phyloP scores from a whole-genome alignment of 2,888 invertebrate species.

The Exephanes ischioxanthus region DNA sequence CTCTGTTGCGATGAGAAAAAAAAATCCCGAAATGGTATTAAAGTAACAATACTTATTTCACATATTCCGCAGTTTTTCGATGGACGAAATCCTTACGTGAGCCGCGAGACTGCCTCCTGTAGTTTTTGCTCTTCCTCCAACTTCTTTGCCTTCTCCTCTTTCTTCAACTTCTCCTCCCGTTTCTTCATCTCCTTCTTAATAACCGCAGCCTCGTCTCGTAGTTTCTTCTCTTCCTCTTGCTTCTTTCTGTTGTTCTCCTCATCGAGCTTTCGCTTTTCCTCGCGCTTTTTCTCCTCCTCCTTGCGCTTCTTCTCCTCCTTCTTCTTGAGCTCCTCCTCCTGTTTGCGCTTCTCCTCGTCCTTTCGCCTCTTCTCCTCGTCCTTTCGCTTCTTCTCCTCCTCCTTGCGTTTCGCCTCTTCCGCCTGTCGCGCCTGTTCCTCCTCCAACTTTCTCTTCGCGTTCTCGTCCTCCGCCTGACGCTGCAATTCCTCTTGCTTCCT shows the following conservation, averaged over 20 bases:
- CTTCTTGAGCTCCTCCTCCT: conserved; percentile 86
- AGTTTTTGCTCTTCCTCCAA: conserved; percentile 84
- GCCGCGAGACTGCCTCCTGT: conserved; percentile 77
- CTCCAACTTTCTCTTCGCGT: conserved; percentile 76
- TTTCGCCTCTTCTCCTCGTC: conserved; percentile 85
- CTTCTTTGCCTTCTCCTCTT: conserved; percentile 84
- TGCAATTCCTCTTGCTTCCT: conserved; percentile 85
- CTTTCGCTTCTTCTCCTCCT: conserved; percentile 86
- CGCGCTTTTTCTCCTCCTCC: conserved; percentile 85
- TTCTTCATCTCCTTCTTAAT: conserved; percentile 84
- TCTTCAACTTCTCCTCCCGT: conserved; percentile 84
- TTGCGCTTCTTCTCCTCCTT: conserved; percentile 86
- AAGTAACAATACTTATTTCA: conserved; percentile 16
- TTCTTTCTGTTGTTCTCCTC: conserved; percentile 83
- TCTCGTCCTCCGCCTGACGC: conserved; percentile 80
- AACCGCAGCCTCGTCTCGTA: conserved; percentile 78
- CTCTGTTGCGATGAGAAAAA: conserved; percentile 73
- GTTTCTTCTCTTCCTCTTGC: conserved; percentile 84
- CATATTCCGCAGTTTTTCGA: background rate
- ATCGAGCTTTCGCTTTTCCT: conserved; percentile 85
- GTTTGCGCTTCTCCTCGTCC: conserved; percentile 86
- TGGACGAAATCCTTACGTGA: conserved; percentile 41
- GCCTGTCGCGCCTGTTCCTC: conserved; percentile 78
- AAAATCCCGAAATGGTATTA: conserved; percentile 34
- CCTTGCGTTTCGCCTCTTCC: conserved; percentile 84